phyloP scores from a whole-genome alignment of 2,888 invertebrate species.

The Brachypterus glaber region DNA sequence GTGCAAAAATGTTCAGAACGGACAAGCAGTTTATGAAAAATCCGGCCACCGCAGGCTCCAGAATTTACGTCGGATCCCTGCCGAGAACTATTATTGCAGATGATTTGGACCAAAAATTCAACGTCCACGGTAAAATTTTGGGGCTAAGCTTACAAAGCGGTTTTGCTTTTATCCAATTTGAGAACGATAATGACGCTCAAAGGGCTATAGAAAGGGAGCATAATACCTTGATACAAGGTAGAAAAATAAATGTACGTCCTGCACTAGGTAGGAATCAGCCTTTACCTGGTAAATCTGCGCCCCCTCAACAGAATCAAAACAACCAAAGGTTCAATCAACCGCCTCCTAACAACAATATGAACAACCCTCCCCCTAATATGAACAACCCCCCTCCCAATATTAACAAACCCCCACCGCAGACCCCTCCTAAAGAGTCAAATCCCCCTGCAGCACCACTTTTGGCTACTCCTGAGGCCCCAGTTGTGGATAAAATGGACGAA shows the following conservation, averaged over 20 bases:
- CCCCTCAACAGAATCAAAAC: conserved; percentile 6
- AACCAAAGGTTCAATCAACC: not conserved
- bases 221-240: conserved; percentile 61
- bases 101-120: conserved; percentile 66
- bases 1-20: conserved; percentile 35
- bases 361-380: conserved; percentile 10
- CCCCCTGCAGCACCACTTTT: conserved; percentile 1
- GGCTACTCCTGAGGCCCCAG: not conserved
- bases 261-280: conserved; percentile 41
- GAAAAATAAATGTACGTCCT: conserved; percentile 56
- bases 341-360: not conserved
- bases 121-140: conserved; percentile 59
- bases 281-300: not conserved
- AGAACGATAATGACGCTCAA: conserved; percentile 62
- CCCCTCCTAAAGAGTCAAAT: not conserved
- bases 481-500: conserved; percentile 1
- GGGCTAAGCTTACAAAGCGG: conserved; percentile 66
- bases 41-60: conserved; percentile 60
- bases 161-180: conserved; percentile 83
- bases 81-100: conserved; percentile 49
- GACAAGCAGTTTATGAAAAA: conserved; percentile 54
- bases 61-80: conserved; percentile 76
- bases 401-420: not conserved
- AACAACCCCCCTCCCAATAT: conserved; percentile 2
- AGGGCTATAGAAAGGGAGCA: conserved; percentile 64